Evolutionary conservation across 2,797 vertebrate species (phyloP).

Genomic region (Urosaurus nigricauda): DNA sequence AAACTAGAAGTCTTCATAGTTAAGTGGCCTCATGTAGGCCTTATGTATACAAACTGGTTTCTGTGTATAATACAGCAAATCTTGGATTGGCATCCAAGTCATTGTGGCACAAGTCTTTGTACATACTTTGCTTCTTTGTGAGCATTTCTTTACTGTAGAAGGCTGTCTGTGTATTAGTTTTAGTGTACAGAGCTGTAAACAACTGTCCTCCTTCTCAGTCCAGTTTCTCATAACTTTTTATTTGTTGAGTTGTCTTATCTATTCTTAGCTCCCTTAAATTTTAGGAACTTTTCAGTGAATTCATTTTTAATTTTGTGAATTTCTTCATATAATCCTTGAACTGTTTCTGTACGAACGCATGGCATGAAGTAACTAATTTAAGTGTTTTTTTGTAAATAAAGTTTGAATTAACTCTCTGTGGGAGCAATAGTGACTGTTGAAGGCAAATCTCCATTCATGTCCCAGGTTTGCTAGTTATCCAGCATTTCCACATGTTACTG

Average conservation of each 20-base stretch:
- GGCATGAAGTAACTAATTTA: constrained; percentile 92
- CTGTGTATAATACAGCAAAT: constrained; percentile 83
- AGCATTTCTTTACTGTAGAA: constrained; percentile 81
- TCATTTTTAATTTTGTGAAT: constrained; percentile 81
- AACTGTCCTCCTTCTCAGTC: constrained; percentile 75
- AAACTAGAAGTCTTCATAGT: constrained; percentile 80
- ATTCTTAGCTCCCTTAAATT: constrained; percentile 81
- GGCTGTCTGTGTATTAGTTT: constrained; percentile 82
- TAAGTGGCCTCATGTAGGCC: constrained; percentile 78
- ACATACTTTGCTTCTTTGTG: constrained; percentile 84
- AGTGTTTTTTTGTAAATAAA: constrained; percentile 95
- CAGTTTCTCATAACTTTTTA: constrained; percentile 77
- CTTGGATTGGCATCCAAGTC: constrained; percentile 73
- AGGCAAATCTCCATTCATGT: constrained; percentile 58
- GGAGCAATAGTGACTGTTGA: constrained; percentile 62
- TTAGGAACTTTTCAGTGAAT: constrained; percentile 79
- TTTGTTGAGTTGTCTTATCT: constrained; percentile 81
- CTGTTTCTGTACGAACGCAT: constrained; percentile 90
- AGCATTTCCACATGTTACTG: constrained; percentile 48
- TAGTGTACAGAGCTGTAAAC: constrained; percentile 85
- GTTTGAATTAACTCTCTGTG: constrained; percentile 88
- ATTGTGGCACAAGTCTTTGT: constrained; percentile 84
- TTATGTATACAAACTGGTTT: constrained; percentile 80
- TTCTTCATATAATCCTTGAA: constrained; percentile 82
- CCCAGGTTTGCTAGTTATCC: constrained; percentile 60